These are phyloP conservation scores for Hypselothyrea guttata DNA, from an alignment of 2,888 invertebrate genomes.

Conservation along the genomic window DNA sequence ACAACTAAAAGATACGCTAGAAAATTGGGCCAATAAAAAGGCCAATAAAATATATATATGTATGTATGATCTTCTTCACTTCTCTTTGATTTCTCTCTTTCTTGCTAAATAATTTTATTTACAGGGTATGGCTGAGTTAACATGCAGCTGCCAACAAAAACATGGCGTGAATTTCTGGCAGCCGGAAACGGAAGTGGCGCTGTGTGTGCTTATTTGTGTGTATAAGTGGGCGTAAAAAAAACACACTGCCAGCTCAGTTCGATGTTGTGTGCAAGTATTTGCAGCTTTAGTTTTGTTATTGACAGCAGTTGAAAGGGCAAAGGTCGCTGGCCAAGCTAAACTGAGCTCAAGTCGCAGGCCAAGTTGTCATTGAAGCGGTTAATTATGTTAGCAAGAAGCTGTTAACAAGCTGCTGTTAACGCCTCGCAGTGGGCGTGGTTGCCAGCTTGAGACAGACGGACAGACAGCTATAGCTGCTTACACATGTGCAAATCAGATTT, in stretches of 20 bases:
- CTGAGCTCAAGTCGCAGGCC: neutral
- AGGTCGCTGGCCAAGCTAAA: conserved; percentile 5
- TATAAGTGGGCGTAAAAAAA: conserved; percentile 25
- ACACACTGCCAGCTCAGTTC: conserved; percentile 11
- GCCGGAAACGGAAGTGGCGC: conserved; percentile 40
- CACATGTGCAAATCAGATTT: conserved; percentile 52
- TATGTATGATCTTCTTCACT: too few relatives aligned
- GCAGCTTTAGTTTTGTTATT: conserved; percentile 27
- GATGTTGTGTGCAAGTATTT: conserved; percentile 47
- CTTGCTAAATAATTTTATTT: neutral
- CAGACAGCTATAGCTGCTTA: conserved; percentile 24
- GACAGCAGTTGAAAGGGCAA: conserved; percentile 27
- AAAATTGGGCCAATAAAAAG: too few relatives aligned
- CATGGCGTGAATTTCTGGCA: conserved; percentile 26
- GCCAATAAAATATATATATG: neutral
- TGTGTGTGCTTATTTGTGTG: conserved; percentile 8
- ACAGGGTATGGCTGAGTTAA: conserved; percentile 29
- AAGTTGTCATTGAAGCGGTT: conserved; percentile 30
- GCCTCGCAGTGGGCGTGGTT: neutral
- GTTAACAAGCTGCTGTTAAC: conserved; percentile 5
- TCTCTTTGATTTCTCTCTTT: neutral
- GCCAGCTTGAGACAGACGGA: neutral
- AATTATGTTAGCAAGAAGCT: conserved; percentile 15
- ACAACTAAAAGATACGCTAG: neutral
- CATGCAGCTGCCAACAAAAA: conserved; percentile 16